These are phyloP conservation scores for Nycticorax nycticorax DNA, from an alignment of 2,113 vertebrate species.

Conservation along the genomic window DNA sequence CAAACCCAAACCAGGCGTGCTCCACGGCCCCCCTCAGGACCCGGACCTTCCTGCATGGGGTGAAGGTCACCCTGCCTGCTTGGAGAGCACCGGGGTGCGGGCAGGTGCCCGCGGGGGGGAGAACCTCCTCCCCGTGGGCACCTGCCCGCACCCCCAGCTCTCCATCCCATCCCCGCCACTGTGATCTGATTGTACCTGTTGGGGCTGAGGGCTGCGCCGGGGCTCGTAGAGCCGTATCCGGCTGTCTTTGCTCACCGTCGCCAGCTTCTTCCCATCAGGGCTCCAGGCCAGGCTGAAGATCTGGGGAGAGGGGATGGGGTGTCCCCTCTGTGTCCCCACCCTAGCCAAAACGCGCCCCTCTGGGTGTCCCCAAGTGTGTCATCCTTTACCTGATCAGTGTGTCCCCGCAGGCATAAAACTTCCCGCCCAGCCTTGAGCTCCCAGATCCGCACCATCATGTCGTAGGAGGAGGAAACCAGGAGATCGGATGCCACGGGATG, in stretches of 20 bases:
- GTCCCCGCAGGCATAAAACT: conserved; percentile 82
- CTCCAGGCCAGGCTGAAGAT: conserved; percentile 95
- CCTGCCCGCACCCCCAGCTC: neutral
- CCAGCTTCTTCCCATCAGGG: conserved; percentile 85
- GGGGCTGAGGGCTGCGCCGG: conserved; percentile 74
- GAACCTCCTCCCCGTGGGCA: too few relatives aligned
- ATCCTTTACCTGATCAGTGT: conserved; percentile 87
- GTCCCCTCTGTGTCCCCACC: neutral
- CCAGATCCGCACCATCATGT: conserved; percentile 90
- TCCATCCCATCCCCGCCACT: accelerated
- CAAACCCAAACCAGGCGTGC: conserved; percentile 93
- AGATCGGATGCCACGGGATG: conserved; percentile 86
- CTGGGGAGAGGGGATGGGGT: conserved; percentile 47
- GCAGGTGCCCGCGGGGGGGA: accelerated
- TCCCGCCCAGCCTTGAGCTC: conserved; percentile 73
- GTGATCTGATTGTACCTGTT: conserved; percentile 74
- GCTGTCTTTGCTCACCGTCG: conserved; percentile 90
- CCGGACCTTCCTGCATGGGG: conserved; percentile 84
- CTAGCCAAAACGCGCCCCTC: accelerated
- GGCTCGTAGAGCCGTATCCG: conserved; percentile 87
- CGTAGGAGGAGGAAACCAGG: conserved; percentile 92
- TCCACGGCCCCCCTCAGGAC: conserved; percentile 88
- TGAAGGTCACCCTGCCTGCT: neutral
- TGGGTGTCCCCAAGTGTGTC: neutral
- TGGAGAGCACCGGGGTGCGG: neutral